Evolutionary conservation across 2,113 vertebrate genomes (phyloP), one percentile per base, ranked within the genome.

Genomic region (Paraplagusia blochii): DNA sequence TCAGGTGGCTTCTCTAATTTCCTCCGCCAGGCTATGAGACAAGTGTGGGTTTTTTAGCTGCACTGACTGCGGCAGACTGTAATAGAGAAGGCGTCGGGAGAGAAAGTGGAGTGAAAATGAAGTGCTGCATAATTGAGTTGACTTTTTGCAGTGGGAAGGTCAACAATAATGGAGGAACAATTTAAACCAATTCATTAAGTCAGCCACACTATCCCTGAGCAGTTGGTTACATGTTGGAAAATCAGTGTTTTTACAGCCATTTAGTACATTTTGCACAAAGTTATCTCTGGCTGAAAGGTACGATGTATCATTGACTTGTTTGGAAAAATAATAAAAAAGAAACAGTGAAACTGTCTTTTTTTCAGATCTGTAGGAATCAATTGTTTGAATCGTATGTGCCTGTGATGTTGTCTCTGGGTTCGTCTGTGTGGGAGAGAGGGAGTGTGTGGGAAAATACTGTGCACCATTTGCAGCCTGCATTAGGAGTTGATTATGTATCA

Each of bases 121-220:
- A 83, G 79, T 80, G 65, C 22, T 11, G 12, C 17, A 35, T 88
- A 89, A 90, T 90, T 87, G 80, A 90, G 85, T 89, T 87, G 87
- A 89, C 85, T 84, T 88, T 89, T 89, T 78, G 82, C 84, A 79
- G 83, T n/a, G 79, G 81, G 72, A 79, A 87, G 87, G 87, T 91
- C 87, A 88, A 91, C 85, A 88, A 87, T 91, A 85, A 89, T 88
- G 81, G 82, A 84, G 75, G 85, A 86, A 86, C 84, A 80, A 88
- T 87, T 89, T 86, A 83, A 85, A 84, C 74, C 81, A 81, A 88
- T 88, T 88, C 57, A 87, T 90, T 85, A 84, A 79, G 78, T 76
- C 78, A 71, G 79, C 76, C 81, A 77, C 77, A 49, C 59, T 70
- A 68, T 74, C 66, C 50, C 69, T 54, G 57, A 69, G 48, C 38